A percentile compares a stretch with the other conserved stretches of the same genome.
Evolutionary conservation across 2,797 vertebrate species (phyloP).

Genomic region (Paedocypris micromegethes): DNA sequence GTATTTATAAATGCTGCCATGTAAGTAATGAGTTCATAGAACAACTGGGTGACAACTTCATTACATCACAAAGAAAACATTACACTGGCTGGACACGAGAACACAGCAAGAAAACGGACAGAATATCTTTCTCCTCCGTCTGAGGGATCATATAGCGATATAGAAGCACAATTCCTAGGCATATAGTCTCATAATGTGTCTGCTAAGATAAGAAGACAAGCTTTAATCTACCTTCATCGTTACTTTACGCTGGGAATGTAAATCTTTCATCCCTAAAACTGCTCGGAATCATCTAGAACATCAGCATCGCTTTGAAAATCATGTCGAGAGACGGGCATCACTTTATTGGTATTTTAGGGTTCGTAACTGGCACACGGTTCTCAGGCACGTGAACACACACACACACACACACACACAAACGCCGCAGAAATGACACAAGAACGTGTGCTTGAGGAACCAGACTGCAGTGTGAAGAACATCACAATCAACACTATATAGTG

Average conservation of each 20-base stretch:
- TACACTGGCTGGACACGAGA: constrained; percentile 43
- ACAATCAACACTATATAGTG: not conserved
- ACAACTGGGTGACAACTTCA: constrained; percentile 57
- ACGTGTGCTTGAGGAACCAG: constrained; percentile 32
- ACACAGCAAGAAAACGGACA: constrained; percentile 53
- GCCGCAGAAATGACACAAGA: too few species aligned
- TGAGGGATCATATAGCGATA: constrained; percentile 12
- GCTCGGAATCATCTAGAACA: too few species aligned
- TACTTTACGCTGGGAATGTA: too few species aligned
- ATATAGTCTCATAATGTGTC: too few species aligned
- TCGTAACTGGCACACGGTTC: constrained; percentile 21
- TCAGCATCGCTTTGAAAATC: not conserved
- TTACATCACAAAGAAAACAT: constrained; percentile 55
- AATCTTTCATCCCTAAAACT: too few species aligned
- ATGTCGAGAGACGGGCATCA: not conserved
- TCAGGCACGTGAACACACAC: constrained; percentile 23
- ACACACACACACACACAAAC: constrained; percentile 5
- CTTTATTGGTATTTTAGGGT: not conserved
- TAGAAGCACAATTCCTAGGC: too few species aligned
- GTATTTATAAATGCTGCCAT: constrained; percentile 73
- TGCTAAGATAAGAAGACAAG: too few species aligned
- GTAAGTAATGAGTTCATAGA: constrained; percentile 63
- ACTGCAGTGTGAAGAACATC: constrained; percentile 11
- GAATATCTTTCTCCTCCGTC: constrained; percentile 38
- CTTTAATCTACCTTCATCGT: too few species aligned